Evolutionary conservation across 2,113 vertebrate genomes (phyloP).

Genomic region (Cyanoderma ruficeps): DNA sequence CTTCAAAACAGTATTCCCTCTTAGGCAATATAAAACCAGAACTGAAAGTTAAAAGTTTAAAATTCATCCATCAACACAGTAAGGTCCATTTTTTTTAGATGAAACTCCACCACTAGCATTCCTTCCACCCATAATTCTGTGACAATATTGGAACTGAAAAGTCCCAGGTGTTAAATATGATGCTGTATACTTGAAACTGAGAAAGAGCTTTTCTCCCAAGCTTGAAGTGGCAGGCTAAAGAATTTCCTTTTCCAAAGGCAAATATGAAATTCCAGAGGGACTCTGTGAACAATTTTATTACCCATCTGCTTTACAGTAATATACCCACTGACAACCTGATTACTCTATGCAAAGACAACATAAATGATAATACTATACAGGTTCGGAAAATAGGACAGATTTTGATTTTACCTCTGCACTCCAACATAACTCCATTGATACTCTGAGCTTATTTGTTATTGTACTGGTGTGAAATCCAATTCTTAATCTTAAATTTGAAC

Average conservation of each 20-base stretch:
- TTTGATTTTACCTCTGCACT: background rate
- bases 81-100: background rate
- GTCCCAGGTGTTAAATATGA: background rate
- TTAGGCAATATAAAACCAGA: background rate
- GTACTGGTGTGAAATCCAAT: background rate
- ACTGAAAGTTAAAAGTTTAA: constrained; percentile 21
- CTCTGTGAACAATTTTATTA: background rate
- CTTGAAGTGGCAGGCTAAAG: background rate
- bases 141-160: background rate
- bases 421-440: background rate
- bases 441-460: background rate
- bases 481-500: background rate
- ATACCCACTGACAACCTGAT: background rate
- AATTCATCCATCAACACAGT: background rate
- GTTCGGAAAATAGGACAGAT: background rate
- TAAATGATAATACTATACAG: background rate
- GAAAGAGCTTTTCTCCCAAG: background rate
- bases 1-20: background rate
- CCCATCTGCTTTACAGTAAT: background rate
- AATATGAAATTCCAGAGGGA: background rate
- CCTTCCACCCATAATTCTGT: background rate
- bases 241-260: background rate
- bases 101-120: background rate
- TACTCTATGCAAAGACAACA: background rate
- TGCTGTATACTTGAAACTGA: background rate